A percentile compares a stretch with the other conserved stretches of the same genome.
Conservation (phyloP, 2,797 vertebrate species). For the Muscicapa comitata region DNA sequence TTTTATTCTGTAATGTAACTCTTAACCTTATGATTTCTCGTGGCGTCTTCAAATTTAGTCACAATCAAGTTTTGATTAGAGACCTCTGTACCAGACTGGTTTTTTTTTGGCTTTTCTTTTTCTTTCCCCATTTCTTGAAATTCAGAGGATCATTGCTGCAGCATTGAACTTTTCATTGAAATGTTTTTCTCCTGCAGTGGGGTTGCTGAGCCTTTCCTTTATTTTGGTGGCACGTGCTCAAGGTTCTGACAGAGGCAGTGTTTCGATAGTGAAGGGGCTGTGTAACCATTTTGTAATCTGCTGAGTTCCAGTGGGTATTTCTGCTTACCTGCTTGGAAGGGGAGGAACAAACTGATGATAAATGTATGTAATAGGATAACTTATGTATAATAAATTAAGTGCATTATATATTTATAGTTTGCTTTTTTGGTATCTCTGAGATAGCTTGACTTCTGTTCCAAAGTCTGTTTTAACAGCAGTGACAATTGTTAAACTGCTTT, state of each 20-base stretch:
- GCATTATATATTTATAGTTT: constrained; percentile 54
- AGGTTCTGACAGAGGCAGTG: not conserved
- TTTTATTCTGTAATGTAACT: not conserved
- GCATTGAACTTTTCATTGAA: not conserved
- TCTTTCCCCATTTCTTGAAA: not conserved
- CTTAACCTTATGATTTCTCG: not conserved
- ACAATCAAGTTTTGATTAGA: not conserved
- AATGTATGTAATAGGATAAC: constrained; percentile 41
- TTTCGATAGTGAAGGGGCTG: accelerated
- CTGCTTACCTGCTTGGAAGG: not conserved
- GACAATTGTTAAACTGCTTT: not conserved
- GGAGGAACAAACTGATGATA: not conserved
- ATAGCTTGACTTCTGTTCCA: constrained; percentile 5
- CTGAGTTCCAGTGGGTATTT: not conserved
- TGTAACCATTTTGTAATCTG: not conserved
- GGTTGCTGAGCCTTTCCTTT: not conserved
- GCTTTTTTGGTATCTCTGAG: not conserved
- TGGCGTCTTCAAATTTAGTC: not conserved
- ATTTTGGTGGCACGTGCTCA: not conserved
- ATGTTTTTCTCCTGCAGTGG: not conserved
- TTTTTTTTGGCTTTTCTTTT: too few species aligned
- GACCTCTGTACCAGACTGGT: not conserved
- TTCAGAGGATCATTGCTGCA: not conserved
- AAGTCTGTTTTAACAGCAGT: not conserved
- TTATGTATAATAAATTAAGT: constrained; percentile 51